Conservation (phyloP, 2,888 invertebrate species). For the Lobophora halterata region DNA sequence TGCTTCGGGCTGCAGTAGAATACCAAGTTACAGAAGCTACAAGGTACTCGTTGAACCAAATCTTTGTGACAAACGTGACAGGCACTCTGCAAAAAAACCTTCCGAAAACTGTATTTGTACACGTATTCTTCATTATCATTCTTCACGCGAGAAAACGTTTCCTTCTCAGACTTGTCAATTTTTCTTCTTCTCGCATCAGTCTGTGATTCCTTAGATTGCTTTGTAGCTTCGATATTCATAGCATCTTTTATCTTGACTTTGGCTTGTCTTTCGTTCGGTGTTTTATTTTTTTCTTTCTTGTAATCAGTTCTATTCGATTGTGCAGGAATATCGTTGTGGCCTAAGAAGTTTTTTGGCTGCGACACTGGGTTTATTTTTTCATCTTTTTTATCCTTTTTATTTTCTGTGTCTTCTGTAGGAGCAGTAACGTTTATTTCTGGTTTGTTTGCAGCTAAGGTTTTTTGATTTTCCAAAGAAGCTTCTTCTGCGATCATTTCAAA, state of each 20-base stretch:
- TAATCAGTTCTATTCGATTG: slow-evolving; percentile 76
- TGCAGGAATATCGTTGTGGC: slow-evolving; percentile 76
- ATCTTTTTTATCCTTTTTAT: slow-evolving; percentile 37
- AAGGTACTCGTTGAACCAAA: slow-evolving; percentile 55
- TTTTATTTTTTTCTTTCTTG: slow-evolving; percentile 76
- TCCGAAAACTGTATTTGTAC: slow-evolving; percentile 84
- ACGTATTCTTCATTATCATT: slow-evolving; percentile 82
- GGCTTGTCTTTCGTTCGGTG: slow-evolving; percentile 61
- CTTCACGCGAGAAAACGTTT: slow-evolving; percentile 52
- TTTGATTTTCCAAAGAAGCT: slow-evolving; percentile 35
- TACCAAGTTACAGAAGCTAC: slow-evolving; percentile 80
- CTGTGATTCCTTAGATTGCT: slow-evolving; percentile 57
- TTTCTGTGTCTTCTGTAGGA: slow-evolving; percentile 48
- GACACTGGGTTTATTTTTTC: slow-evolving; percentile 53
- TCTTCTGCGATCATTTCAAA: slow-evolving; percentile 69
- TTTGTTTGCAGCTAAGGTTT: slow-evolving; percentile 39
- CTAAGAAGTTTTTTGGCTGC: slow-evolving; percentile 80
- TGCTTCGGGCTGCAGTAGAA: slow-evolving; percentile 84
- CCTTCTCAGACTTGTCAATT: slow-evolving; percentile 40
- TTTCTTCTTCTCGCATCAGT: slow-evolving; percentile 48
- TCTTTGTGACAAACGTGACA: slow-evolving; percentile 78
- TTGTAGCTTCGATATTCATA: slow-evolving; percentile 48
- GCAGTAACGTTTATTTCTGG: slow-evolving; percentile 61
- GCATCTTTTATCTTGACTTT: slow-evolving; percentile 71
- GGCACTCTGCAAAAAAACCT: slow-evolving; percentile 81